Evolutionary conservation across 2,888 invertebrate species (phyloP), one percentile per base, ranked within the genome.

Genomic region (Lasioglossum villosulum): DNA sequence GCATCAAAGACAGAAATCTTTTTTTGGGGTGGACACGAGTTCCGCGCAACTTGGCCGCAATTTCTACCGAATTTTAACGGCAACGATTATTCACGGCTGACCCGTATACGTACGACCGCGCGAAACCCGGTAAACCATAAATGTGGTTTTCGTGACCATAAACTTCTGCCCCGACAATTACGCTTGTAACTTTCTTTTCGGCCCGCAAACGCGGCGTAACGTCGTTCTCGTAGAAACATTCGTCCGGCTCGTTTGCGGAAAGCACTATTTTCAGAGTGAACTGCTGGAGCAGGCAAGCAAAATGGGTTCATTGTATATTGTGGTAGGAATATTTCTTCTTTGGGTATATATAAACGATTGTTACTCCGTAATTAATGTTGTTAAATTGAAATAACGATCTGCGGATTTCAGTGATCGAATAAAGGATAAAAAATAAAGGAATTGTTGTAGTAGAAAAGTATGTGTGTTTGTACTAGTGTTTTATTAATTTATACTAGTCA

Each of bases 141-240:
- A 86, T 79, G 85, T 85, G 85, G 79, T 85, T 86, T 86, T 77
- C 85, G 82, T 68, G 80, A 82, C 79, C 86, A 79, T 86, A 86
- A 86, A 86, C 82, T 82, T 85, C 85, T 82, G 77, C 30, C 14
- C 77, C 70, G 74, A 82, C 86, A 85, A 86, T 86, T 82, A 85
- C 82, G 78, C 63, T 59, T 70, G 76, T 76, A 76, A 84, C 82
- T 84, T 86, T 86, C 86, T 84, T 82, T 84, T 86, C 78, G 71
- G 27, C 34, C 39, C 30, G 27, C 68, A 30, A 56, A 59, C 48
- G 39, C 70, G 77, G 39, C 56, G 45, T 70, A 48, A 59, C 56
- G 45, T 70, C 63, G 70, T 76, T 45, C 71, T 30, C 52, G 16
- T 52, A 66, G 76, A 79, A 48, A 68, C 48, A 27, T 27, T 14